phyloP scores from a whole-genome alignment of 2,888 invertebrate species.

The Lomographa bimaculata region DNA sequence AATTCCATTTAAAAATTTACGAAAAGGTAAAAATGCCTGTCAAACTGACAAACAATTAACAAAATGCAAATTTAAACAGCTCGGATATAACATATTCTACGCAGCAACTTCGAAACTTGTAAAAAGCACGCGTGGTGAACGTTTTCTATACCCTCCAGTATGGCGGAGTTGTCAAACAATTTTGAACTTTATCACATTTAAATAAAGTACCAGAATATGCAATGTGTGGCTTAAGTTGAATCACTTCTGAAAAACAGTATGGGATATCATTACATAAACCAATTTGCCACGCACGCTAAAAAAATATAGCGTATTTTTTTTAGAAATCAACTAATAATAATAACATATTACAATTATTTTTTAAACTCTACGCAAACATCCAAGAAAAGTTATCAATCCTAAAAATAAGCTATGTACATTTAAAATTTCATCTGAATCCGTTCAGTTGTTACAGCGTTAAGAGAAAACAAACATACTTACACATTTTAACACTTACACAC shows the following conservation, averaged over 20 bases:
- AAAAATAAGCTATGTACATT: no score
- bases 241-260: constrained; percentile 4
- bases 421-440: no score
- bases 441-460: no score
- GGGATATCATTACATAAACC: not conserved
- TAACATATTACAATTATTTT: no score
- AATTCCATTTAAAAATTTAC: constrained; percentile 5
- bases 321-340: no score
- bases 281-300: not conserved
- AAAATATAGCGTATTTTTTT: no score
- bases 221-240: not conserved
- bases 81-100: constrained; percentile 11
- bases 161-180: constrained; percentile 8
- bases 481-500: no score
- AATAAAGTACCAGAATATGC: constrained; percentile 15
- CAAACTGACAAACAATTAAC: constrained; percentile 30
- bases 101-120: constrained; percentile 11
- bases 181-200: constrained; percentile 19
- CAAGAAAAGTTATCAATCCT: no score
- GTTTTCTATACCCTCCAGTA: constrained; percentile 4
- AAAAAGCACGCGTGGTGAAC: constrained; percentile 18
- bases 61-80: constrained; percentile 21
- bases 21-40: constrained; percentile 23
- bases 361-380: no score
- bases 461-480: no score